Evolutionary conservation across 2,797 vertebrate species (phyloP).

Genomic region (Lacerta bilineata): DNA sequence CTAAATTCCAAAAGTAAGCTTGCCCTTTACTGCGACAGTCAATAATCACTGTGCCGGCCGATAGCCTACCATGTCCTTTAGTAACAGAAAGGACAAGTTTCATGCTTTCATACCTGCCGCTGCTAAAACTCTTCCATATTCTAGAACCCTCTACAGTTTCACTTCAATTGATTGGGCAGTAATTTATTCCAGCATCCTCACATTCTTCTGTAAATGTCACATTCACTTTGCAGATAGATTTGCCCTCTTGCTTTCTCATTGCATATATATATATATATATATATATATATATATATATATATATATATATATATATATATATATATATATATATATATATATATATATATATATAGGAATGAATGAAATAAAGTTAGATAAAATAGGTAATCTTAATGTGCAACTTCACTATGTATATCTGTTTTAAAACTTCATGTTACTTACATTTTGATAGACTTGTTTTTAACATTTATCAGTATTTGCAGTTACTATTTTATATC

Average conservation of each 20-base stretch:
- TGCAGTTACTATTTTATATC: too few species aligned
- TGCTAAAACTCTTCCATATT: background rate
- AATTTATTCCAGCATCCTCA: background rate
- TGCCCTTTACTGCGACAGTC: background rate
- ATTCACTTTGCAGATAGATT: background rate
- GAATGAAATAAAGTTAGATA: too few species aligned
- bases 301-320: too few species aligned
- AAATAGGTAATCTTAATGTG: too few species aligned
- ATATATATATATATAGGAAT: too few species aligned
- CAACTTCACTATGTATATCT: too few species aligned
- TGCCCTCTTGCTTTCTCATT: background rate
- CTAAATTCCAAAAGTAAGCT: background rate
- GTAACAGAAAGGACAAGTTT: background rate
- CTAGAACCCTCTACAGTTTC: background rate
- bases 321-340: too few species aligned
- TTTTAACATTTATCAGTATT: too few species aligned
- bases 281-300: too few species aligned
- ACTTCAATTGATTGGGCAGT: background rate
- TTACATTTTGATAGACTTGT: too few species aligned
- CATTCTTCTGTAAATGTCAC: background rate
- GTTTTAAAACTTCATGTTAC: too few species aligned
- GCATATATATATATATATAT: too few species aligned
- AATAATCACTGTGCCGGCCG: background rate
- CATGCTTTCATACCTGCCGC: background rate
- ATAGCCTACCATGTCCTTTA: background rate